phyloP scores from a whole-genome alignment of 2,888 invertebrate genomes.

The Pseudococcus longispinus region DNA sequence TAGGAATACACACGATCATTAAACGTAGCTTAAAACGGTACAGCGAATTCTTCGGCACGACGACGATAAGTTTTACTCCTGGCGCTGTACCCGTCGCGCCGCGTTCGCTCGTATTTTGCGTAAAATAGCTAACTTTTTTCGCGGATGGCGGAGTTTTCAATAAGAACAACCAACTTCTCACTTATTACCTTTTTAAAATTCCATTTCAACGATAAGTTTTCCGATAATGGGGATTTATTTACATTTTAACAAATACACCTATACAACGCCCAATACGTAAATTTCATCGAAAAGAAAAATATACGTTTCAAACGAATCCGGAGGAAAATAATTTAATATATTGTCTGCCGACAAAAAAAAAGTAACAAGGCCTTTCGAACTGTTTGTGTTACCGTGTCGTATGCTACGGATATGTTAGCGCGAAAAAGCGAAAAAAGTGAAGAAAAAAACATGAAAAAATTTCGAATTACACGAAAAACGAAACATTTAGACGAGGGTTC shows the following conservation, averaged over 20 bases:
- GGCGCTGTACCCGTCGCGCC: neutral
- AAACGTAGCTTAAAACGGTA: constrained; percentile 2
- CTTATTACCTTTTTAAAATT: constrained; percentile 18
- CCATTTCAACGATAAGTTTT: neutral
- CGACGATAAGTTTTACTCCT: constrained; percentile 3
- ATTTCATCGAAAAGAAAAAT: neutral
- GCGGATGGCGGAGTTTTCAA: neutral
- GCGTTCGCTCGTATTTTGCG: neutral
- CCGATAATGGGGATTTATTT: constrained; percentile 3
- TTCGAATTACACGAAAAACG: neutral
- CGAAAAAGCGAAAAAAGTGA: neutral
- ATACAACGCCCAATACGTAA: neutral
- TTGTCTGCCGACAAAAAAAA: neutral
- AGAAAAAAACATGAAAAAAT: neutral
- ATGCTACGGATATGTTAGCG: neutral
- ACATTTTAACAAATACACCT: neutral
- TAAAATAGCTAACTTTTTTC: neutral
- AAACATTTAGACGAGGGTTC: constrained; percentile 8
- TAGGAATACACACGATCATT: neutral
- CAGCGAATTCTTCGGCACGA: neutral
- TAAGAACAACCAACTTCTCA: neutral
- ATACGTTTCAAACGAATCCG: neutral
- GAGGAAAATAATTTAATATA: neutral
- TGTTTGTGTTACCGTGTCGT: neutral
- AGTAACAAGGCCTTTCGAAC: neutral